These are phyloP conservation scores for Abscondita cerata DNA, from an alignment of 2,888 invertebrate genomes.

Conservation along the genomic window DNA sequence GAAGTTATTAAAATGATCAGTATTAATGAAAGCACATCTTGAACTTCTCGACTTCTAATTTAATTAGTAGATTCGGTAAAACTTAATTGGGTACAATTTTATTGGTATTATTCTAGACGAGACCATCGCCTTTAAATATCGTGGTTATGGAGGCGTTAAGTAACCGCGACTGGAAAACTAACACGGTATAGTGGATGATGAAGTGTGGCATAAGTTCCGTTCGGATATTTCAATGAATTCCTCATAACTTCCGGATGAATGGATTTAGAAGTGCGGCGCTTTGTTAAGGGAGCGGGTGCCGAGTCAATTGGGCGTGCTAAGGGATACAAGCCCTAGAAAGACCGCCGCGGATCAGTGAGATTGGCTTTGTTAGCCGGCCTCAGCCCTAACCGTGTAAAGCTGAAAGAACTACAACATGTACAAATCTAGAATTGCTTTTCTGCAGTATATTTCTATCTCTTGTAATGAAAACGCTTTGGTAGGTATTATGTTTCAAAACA, in stretches of 20 bases:
- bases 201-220: conserved; percentile 53
- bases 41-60: background rate
- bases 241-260: conserved; percentile 58
- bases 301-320: conserved; percentile 55
- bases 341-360: conserved; percentile 50
- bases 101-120: too few species aligned
- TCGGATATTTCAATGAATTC: conserved; percentile 58
- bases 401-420: conserved; percentile 46
- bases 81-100: too few species aligned
- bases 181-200: conserved; percentile 48
- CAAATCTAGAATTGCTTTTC: conserved; percentile 24
- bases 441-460: conserved; percentile 5
- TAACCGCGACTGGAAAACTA: conserved; percentile 47
- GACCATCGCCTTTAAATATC: background rate
- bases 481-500: too few species aligned
- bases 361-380: conserved; percentile 54
- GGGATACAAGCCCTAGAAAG: conserved; percentile 39
- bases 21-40: too few species aligned
- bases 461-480: too few species aligned
- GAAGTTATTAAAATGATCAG: too few species aligned
- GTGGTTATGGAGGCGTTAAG: conserved; percentile 39
- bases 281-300: conserved; percentile 51
- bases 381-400: conserved; percentile 47
- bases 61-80: background rate
- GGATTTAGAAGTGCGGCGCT: conserved; percentile 49